These are phyloP conservation scores for Tonatia bakeri DNA, from an alignment of 2,113 vertebrate species.

Conservation along the genomic window DNA sequence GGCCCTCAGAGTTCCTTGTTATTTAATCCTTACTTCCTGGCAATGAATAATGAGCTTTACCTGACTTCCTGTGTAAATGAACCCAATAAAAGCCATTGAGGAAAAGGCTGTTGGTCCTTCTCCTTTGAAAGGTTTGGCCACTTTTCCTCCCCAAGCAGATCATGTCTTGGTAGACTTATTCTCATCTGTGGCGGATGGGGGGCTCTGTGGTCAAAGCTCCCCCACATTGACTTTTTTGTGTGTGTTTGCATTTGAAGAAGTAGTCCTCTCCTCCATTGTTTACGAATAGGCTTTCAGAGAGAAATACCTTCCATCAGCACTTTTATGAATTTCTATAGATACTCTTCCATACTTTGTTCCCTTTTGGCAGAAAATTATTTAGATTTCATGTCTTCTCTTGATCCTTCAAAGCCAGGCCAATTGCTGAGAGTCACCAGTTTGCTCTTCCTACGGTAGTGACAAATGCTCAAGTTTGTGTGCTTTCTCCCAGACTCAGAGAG, in stretches of 20 bases:
- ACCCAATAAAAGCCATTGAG: no score
- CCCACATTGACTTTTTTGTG: no score
- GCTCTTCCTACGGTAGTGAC: neutral
- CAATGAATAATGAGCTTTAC: no score
- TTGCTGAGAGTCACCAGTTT: neutral
- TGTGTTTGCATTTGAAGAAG: neutral
- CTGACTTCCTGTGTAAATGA: no score
- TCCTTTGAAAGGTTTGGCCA: no score
- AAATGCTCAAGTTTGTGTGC: neutral
- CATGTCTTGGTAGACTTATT: no score
- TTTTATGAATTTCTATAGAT: neutral
- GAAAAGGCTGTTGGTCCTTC: no score
- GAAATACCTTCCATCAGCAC: neutral
- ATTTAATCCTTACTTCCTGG: no score
- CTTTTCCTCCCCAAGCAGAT: no score
- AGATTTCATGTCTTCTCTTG: neutral
- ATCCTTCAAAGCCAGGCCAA: neutral
- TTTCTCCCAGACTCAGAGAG: neutral
- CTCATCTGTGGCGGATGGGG: no score
- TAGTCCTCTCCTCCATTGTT: neutral
- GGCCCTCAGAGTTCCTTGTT: no score
- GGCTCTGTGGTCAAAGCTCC: no score
- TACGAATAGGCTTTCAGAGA: neutral
- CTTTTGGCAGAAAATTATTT: neutral
- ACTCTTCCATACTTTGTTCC: neutral